Base-by-base conservation (phyloP, 2,113 vertebrate genomes). In the Pionites leucogaster region DNA sequence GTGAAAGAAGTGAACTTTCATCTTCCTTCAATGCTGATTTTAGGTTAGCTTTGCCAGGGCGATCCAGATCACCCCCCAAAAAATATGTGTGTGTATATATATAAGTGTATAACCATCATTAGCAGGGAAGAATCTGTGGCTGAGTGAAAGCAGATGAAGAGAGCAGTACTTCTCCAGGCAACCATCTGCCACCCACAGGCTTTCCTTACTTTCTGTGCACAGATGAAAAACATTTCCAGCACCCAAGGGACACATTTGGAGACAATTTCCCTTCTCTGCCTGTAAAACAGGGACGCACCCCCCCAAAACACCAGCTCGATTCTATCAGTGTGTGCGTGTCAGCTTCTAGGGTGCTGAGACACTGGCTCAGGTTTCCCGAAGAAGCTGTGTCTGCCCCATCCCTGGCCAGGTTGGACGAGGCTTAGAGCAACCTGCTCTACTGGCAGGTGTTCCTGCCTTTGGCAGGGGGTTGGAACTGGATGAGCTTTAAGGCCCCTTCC, bases 231-330 rank as follows among this genome's bases (percentile, higher is more conserved):
- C 0, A 0, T 17, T 33, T 41, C 2, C 0, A 60, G 84, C 65
- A 37, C 68, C 44, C 1, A 0, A 72, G 49, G 46, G 75, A 44
- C 11, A 1, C 0, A 0, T 55, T 41, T 53, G 59, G 67, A 90
- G 59, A 44, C 37, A 15, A 35, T 28, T 35, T 64, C 46, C 46
- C 4, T 23, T 57, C 86, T 1, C 14, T 18, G 68, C 59, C 59
- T 41, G 0, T 3, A 10, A 41, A 64, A 60, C 24, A 29, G 59
- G 37, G 75, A 17, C 0, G 4, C 4, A 0, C 9, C 18, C 52
- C 49, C 31, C 44, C 49, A 31, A 19, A 59, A 42, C 20, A 31
- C 3, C 64, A 59, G 37, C 79, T 71, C 47, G 0, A 3, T n/a
- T 23, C 70, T 17, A 37, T 3, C 5, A 4, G 39, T 4, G 64